Evolutionary conservation across 2,113 vertebrate genomes (phyloP), one percentile per base, ranked within the genome.

Genomic region (Dasyornis broadbenti): DNA sequence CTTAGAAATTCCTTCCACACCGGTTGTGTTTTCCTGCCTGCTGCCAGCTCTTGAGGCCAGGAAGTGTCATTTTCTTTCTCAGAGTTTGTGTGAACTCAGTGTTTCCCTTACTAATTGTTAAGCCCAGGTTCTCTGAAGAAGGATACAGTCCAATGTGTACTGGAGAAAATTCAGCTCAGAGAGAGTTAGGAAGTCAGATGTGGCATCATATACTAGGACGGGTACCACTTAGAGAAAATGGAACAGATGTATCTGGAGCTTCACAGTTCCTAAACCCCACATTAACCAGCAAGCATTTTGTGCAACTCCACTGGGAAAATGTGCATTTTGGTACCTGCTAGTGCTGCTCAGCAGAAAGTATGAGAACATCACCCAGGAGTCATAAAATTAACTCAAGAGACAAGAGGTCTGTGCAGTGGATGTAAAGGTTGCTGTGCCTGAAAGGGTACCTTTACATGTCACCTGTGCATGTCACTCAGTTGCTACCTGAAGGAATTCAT

Each of bases 121-220:
- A 72, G 37, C 27, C 24, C 54, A 44, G 18, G 11, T 19, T 89
- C 33, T 70, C 18, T 79, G 70, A 65, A 76, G 39, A 13, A 85
- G 7, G n/a, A 50, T 53, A 44, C 14, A 82, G 23, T 20, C 16
- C 37, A 44, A 14, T 30, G 37, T 50, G 13, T n/a, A 33, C 9
- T 18, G 15, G 21, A 68, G 27, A 84, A 89, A 89, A 92, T 37
- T 86, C 44, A 78, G 10, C 50, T 70, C 22, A 6, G 12, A 6
- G 30, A 11, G n/a, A 27, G 20, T 33, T 60, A 49, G 52, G 15
- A n/a, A 75, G 12, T 56, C 53, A 73, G 6, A 22, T 23, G 9
- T 70, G 27, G 6, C 14, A 45, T 66, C 0, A 0, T n/a, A 20
- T 17, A 23, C 8, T 19, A 33, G 61, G 47, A 57, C n/a, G 65